Conservation (phyloP, 2,888 invertebrate species). For the Calliopum simillimum region DNA sequence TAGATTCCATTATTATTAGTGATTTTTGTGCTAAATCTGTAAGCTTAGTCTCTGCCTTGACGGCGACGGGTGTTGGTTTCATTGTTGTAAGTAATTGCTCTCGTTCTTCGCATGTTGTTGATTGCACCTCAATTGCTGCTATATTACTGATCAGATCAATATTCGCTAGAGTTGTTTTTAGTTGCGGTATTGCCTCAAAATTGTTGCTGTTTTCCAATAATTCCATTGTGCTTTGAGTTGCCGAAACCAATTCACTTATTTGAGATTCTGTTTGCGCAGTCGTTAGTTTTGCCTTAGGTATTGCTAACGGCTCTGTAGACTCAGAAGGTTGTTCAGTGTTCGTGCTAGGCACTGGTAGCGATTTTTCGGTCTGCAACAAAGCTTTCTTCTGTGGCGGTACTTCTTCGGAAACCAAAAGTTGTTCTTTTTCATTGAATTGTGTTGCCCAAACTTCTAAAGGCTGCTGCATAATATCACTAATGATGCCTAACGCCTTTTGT, state of each 20-base stretch:
- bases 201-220: conserved; percentile 51
- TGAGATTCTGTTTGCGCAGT: too few species aligned
- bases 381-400: conserved; percentile 45
- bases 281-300: background rate
- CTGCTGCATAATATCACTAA: conserved; percentile 48
- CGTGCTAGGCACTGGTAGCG: conserved; percentile 70
- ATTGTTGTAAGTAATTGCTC: conserved; percentile 63
- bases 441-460: conserved; percentile 50
- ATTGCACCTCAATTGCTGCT: conserved; percentile 59
- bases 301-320: conserved; percentile 64
- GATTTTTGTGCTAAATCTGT: conserved; percentile 53
- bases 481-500: conserved; percentile 43
- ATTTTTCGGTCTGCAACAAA: conserved; percentile 58
- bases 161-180: conserved; percentile 39
- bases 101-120: conserved; percentile 68
- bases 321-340: conserved; percentile 72
- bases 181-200: conserved; percentile 55
- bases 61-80: conserved; percentile 54
- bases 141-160: conserved; percentile 49
- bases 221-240: conserved; percentile 53
- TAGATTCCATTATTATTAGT: conserved; percentile 47
- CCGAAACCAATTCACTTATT: conserved; percentile 54
- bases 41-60: conserved; percentile 61
- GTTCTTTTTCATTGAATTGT: conserved; percentile 55
- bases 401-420: conserved; percentile 36